Evolutionary conservation across 2,797 vertebrate genomes (phyloP), one percentile per base, ranked within the genome.

Genomic region (Amblyopsis hoosieri): DNA sequence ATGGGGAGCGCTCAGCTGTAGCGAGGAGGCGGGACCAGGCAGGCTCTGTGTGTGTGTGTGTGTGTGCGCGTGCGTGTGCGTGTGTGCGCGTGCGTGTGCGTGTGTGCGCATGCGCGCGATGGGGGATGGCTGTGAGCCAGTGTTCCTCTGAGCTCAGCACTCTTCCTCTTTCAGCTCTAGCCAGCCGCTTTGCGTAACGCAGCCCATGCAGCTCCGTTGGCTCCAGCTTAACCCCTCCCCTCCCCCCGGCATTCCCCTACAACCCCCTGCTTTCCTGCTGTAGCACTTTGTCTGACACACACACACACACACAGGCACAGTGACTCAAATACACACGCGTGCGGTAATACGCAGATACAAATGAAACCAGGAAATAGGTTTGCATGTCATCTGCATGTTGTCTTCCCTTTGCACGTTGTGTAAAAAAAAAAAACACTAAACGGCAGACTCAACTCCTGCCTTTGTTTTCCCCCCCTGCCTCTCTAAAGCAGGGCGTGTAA

Each of bases 121-220:
- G 80, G 79, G 82, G 2, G 54, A 71, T 87, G 86, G 87, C 87
- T 77, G 64, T 67, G 80, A 87, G 90, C 87, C 86, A 89, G 88
- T 69, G 86, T 85, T 91, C 85, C 86, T 91, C 88, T 91, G 89
- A 91, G 88, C 89, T 89, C 89, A 91, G 89, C 86, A 90, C 89
- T 90, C 89, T 87, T 86, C 83, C 85, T 91, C 85, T 90, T 90
- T 89, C 88, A 87, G 88, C 87, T 89, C 71, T 75, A 89, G 89
- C 89, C 88, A 89, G 88, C 85, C 87, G 76, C 81, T 90, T 88
- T 89, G 87, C 85, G 83, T 90, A 90, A 90, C 77, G 75, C 84
- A 81, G 81, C 76, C 82, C 71, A 74, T 82, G 84, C 78, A 80
- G 81, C 67, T 67, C 67, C 79, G 75, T 78, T 65, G 83, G 78